Base-by-base conservation (phyloP, 2,797 vertebrate genomes). In the Cetoscarus ocellatus region DNA sequence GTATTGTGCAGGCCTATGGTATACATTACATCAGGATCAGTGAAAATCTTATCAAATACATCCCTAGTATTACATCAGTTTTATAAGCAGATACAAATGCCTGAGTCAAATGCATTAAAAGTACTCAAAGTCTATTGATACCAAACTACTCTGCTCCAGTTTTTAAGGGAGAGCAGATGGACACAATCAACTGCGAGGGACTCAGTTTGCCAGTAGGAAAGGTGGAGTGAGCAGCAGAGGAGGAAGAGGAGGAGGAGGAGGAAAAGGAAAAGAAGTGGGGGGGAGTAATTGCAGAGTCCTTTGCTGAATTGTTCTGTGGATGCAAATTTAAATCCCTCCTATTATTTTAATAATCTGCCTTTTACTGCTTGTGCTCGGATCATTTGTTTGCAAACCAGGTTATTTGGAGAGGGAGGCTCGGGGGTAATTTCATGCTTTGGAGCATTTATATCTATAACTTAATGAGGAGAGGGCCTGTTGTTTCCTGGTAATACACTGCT, bases 371-470 rank as follows among this genome's bases (percentile, higher is more conserved):
- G 91, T 95, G 92, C 95, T 96, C 94, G 97, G 96, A 97, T 97
- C 97, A 97, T 98, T 98, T 97, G 95, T 96, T 97, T 96, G 96
- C 96, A 96, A 97, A 97, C 96, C 94, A 96, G 96, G 96, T 97
- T 97, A 96, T 98, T 97, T 96, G 94, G 95, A 94, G 92, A 94
- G 94, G 94, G 95, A 95, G 96, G 94, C 96, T 97, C 96, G 93
- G 95, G 97, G 96, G 97, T 98, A 97, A 99, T 98, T 99, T 98
- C 97, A 98, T 98, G 97, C 96, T 97, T 97, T 97, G 93, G 94
- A 95, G 97, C 94, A 96, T 97, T 97, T 97, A 96, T 98, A 97
- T 96, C 95, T 97, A 95, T 93, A 94, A 94, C 91, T 96, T 98
- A 98, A 98, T 98, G 96, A 98, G 96, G 95, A 97, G 96, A 96